A percentile compares a stretch with the other conserved stretches of the same genome.
phyloP scores from a whole-genome alignment of 2,888 invertebrate species.

The Agonopterix alstromeriana region DNA sequence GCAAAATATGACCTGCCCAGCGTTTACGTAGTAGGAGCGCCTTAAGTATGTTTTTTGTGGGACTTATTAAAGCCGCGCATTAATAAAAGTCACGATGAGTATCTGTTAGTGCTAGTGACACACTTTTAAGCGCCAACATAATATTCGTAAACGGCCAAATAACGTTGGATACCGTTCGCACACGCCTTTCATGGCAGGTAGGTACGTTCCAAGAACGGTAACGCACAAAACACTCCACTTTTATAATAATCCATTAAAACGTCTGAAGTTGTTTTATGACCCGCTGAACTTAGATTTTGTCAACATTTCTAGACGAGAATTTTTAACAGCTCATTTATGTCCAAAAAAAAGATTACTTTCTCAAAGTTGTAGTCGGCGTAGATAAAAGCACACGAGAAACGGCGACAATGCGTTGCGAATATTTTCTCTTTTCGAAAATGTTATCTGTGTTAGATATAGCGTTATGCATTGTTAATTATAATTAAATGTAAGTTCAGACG shows the following conservation, averaged over 20 bases:
- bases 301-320: constrained; percentile 26
- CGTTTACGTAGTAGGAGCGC: too few species aligned
- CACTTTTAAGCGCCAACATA: constrained; percentile 47
- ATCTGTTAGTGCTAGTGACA: constrained; percentile 51
- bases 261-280: constrained; percentile 39
- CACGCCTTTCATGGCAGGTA: constrained; percentile 20
- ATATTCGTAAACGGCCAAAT: constrained; percentile 47
- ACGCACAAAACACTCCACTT: constrained; percentile 30
- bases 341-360: constrained; percentile 1
- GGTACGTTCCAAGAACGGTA: constrained; percentile 55
- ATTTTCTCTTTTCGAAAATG: constrained; percentile 1
- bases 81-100: constrained; percentile 44
- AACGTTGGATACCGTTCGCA: constrained; percentile 43
- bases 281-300: constrained; percentile 47
- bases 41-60: constrained; percentile 23
- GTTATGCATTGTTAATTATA: neutral
- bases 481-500: too few species aligned
- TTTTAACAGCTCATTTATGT: constrained; percentile 24
- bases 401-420: constrained; percentile 4
- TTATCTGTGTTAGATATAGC: constrained; percentile 1
- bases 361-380: neutral
- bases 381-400: constrained; percentile 1
- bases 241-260: constrained; percentile 27
- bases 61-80: constrained; percentile 37
- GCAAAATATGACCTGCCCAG: too few species aligned